Percentiles rank a stretch among this genome's conserved stretches.
Conservation (phyloP, 1,140 invertebrate genomes). For the Danaus plexippus region DNA sequence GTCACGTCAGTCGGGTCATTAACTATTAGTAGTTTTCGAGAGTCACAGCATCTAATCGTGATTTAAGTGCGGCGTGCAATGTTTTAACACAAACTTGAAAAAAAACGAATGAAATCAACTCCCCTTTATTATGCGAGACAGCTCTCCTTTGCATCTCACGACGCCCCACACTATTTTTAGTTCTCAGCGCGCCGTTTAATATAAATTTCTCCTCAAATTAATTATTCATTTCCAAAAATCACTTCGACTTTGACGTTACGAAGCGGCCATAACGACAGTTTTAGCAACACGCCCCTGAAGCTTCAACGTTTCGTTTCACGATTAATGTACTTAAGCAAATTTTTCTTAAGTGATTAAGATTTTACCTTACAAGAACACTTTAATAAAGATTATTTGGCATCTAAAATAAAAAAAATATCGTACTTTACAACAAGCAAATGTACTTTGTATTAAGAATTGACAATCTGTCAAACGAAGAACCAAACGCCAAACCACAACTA, state of each 20-base stretch:
- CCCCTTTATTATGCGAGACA: slow-evolving; percentile 61
- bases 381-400: slow-evolving; percentile 2
- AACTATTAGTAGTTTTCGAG: slow-evolving; percentile 30
- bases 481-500: too few species aligned
- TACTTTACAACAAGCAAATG: too few species aligned
- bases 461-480: too few species aligned
- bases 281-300: slow-evolving; percentile 47
- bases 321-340: slow-evolving; percentile 4
- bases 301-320: slow-evolving; percentile 30
- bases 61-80: slow-evolving; percentile 43
- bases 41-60: slow-evolving; percentile 33
- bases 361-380: neutral
- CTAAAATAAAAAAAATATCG: slow-evolving; percentile 3
- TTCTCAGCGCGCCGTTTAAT: slow-evolving; percentile 34
- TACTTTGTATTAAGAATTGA: too few species aligned
- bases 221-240: slow-evolving; percentile 40
- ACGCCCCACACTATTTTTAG: slow-evolving; percentile 37
- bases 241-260: slow-evolving; percentile 53
- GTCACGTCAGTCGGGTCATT: slow-evolving; percentile 40
- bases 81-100: slow-evolving; percentile 29
- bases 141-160: slow-evolving; percentile 68
- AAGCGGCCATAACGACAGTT: slow-evolving; percentile 54
- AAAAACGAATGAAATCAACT: slow-evolving; percentile 44
- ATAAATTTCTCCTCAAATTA: slow-evolving; percentile 39
- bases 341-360: neutral